Base-by-base conservation (phyloP, 1,140 invertebrate genomes). In the Bradysia coprophila region DNA sequence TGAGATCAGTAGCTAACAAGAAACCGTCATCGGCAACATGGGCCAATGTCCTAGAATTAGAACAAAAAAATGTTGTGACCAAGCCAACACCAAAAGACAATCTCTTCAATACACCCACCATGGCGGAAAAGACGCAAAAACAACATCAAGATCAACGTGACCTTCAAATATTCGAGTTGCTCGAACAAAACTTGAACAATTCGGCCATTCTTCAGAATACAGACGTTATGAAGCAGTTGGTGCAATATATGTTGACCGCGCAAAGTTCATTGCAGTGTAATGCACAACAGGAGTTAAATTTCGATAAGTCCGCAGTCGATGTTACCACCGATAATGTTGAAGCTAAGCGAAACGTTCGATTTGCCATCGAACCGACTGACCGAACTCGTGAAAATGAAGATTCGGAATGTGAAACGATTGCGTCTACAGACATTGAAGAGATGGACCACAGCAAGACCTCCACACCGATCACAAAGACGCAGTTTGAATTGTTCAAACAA, bases 121-220 rank as follows among this genome's bases (percentile, higher is more conserved):
- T 28, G 13, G 6, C 5, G 4, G 36, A 38, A 20, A n/a, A 18
- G 3, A 18, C 21, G 18, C 36, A 18, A 20, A 11, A 18, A 18
- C 10, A 16, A 22, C 21, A 45, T 6, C 48, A 54, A 28, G 56
- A 58, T 6, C n/a, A 15, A 10, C 49, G 52, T 8, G 55, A 55
- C 40, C 43, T 59, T 0, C 57, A 51, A 40, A 54, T 59, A 2
- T 60, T 60, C 23, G 57, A 57, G 48, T 22, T 59, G 15, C 21
- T 60, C 21, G 57, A 60, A 36, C 48, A 56, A 32, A 56, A 59
- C 21, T 18, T 38, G n/a, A 11, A 38, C 21, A 3, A 38, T 52
- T 53, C 8, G 43, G 43, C n/a, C n/a, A n/a, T n/a, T n/a, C n/a
- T n/a, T n/a, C n/a, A 10, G 51, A 59, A 24, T 55, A 57, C 1